These are phyloP conservation scores for Poecilobothrus nobilitatus DNA, from an alignment of 2,888 invertebrate genomes.

Conservation along the genomic window DNA sequence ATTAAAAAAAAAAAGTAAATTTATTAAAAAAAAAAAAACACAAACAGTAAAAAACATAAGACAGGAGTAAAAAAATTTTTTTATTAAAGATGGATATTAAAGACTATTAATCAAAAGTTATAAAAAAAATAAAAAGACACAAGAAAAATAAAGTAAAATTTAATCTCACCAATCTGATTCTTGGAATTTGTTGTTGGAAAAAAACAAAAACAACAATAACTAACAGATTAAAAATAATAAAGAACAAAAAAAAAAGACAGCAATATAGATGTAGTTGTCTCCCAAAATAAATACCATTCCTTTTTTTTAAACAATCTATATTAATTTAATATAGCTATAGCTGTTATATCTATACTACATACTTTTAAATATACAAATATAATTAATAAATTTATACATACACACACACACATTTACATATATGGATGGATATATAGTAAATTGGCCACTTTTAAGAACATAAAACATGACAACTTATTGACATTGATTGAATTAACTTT, in stretches of 20 bases:
- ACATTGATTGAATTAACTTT: slow-evolving; percentile 3
- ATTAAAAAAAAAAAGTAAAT: too few relatives aligned
- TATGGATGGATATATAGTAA: neutral
- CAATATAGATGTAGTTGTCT: too few relatives aligned
- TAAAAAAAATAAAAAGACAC: neutral
- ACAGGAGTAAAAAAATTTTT: too few relatives aligned
- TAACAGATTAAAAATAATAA: too few relatives aligned
- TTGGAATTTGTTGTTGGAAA: neutral
- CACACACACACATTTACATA: neutral
- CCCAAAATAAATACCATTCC: too few relatives aligned
- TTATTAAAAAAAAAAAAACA: neutral
- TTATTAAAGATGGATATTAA: neutral
- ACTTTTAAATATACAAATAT: neutral
- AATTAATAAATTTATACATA: neutral
- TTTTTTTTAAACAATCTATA: too few relatives aligned
- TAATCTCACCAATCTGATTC: neutral
- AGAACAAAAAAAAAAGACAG: too few relatives aligned
- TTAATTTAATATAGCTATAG: too few relatives aligned
- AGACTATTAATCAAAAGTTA: neutral
- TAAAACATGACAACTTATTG: slow-evolving; percentile 1
- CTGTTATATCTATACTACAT: too few relatives aligned
- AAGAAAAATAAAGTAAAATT: neutral
- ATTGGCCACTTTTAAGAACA: neutral
- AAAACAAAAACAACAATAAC: too few relatives aligned
- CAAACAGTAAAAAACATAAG: neutral